These are phyloP conservation scores for Porites rus DNA, from an alignment of 92 coral and sea anemone species.

Conservation along the genomic window DNA sequence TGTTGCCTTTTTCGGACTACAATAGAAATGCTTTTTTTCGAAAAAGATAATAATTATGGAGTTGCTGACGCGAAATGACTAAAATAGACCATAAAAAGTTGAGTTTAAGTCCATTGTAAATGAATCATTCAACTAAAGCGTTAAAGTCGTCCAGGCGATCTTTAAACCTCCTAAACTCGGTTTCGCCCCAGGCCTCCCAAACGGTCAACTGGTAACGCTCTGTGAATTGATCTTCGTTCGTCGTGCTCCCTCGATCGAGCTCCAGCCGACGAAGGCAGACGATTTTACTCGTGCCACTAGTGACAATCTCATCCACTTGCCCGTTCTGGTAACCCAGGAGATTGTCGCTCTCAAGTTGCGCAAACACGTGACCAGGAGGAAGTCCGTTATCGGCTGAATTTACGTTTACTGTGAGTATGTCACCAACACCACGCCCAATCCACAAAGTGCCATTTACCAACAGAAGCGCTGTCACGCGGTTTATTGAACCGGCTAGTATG, in stretches of 20 bases:
- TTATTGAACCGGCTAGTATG: conserved; percentile 79
- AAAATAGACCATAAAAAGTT: too few relatives aligned
- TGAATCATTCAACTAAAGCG: conserved; percentile 45
- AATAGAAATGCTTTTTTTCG: too few relatives aligned
- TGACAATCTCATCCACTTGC: conserved; percentile 80
- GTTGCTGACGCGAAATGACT: too few relatives aligned
- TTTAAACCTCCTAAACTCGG: conserved; percentile 68
- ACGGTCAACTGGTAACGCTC: conserved; percentile 86
- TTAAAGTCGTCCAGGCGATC: conserved; percentile 70
- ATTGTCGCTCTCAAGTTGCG: conserved; percentile 79
- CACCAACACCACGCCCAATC: conserved; percentile 88
- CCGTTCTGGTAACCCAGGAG: conserved; percentile 69
- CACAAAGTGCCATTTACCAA: conserved; percentile 81
- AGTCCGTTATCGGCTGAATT: conserved; percentile 58
- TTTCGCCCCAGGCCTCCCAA: conserved; percentile 92
- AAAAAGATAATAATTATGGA: too few relatives aligned
- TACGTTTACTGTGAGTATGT: conserved; percentile 76
- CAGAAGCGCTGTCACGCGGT: conserved; percentile 81
- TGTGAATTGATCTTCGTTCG: conserved; percentile 65
- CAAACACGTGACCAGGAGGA: conserved; percentile 76
- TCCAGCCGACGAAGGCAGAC: conserved; percentile 88
- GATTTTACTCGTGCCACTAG: conserved; percentile 81
- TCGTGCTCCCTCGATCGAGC: conserved; percentile 60
- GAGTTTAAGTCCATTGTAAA: too few relatives aligned
- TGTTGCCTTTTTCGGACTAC: too few relatives aligned